These are phyloP conservation scores for Rhopalosiphum padi DNA, from an alignment of 1,140 invertebrate genomes.

Conservation along the genomic window DNA sequence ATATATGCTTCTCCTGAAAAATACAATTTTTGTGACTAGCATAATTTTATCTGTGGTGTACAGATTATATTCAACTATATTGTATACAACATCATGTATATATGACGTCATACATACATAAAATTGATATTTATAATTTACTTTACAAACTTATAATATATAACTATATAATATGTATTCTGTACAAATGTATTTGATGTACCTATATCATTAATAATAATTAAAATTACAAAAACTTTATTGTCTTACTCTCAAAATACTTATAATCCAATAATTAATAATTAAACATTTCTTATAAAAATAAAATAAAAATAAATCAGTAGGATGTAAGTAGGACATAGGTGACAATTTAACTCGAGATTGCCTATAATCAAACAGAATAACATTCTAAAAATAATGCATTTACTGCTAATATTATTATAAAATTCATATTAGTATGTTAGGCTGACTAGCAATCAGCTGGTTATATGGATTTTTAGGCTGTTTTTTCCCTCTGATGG, in stretches of 20 bases:
- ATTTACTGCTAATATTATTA: background rate
- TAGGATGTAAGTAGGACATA: background rate
- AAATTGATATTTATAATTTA: background rate
- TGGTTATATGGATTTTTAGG: conserved; percentile 42
- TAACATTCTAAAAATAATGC: background rate
- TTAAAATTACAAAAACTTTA: background rate
- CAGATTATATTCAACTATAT: too few relatives aligned
- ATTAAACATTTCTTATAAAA: background rate
- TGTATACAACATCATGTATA: too few relatives aligned
- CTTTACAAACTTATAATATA: background rate
- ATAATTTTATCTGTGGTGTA: too few relatives aligned
- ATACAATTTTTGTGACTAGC: too few relatives aligned
- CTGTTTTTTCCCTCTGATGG: background rate
- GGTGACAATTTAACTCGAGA: background rate
- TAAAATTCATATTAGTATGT: background rate
- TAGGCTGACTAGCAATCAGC: background rate
- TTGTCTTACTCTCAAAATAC: background rate
- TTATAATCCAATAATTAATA: conserved; percentile 7
- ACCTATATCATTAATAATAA: background rate
- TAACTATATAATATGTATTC: background rate
- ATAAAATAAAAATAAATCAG: background rate
- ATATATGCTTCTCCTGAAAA: too few relatives aligned
- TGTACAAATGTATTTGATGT: background rate
- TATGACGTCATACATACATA: background rate
- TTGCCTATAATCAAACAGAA: background rate